phyloP scores from a whole-genome alignment of 1,140 invertebrate genomes.

The Diabrotica virgifera region DNA sequence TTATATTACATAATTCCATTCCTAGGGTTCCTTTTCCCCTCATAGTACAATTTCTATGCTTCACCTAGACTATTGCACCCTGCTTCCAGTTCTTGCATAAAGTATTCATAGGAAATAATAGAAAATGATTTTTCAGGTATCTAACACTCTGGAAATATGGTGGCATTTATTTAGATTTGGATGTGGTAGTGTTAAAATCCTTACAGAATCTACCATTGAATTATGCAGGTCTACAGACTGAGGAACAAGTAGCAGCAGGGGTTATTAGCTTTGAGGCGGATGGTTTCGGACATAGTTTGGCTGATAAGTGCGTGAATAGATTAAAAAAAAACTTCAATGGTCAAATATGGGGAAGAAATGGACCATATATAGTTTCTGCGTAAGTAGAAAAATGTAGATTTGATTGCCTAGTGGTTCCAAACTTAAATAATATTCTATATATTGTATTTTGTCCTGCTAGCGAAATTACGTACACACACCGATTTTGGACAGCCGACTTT shows the following conservation, averaged over 20 bases:
- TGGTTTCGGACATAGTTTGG: conserved; percentile 57
- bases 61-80: too few relatives aligned
- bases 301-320: conserved; percentile 57
- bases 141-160: conserved; percentile 73
- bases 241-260: conserved; percentile 59
- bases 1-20: too few relatives aligned
- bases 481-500: too few relatives aligned
- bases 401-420: too few relatives aligned
- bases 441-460: too few relatives aligned
- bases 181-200: conserved; percentile 66
- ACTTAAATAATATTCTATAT: too few relatives aligned
- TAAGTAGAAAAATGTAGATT: conserved; percentile 11
- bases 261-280: conserved; percentile 57
- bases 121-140: conserved; percentile 50
- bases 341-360: conserved; percentile 67
- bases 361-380: conserved; percentile 68
- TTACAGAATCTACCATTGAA: conserved; percentile 58
- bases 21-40: too few relatives aligned
- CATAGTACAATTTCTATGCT: too few relatives aligned
- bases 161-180: conserved; percentile 75
- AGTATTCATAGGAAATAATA: too few relatives aligned
- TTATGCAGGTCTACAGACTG: conserved; percentile 64
- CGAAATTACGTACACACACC: too few relatives aligned
- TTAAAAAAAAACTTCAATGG: conserved; percentile 60
- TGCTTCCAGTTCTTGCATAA: too few relatives aligned